Conservation (phyloP, 1,140 invertebrate species). For the Thalassaphorura encarpata region DNA sequence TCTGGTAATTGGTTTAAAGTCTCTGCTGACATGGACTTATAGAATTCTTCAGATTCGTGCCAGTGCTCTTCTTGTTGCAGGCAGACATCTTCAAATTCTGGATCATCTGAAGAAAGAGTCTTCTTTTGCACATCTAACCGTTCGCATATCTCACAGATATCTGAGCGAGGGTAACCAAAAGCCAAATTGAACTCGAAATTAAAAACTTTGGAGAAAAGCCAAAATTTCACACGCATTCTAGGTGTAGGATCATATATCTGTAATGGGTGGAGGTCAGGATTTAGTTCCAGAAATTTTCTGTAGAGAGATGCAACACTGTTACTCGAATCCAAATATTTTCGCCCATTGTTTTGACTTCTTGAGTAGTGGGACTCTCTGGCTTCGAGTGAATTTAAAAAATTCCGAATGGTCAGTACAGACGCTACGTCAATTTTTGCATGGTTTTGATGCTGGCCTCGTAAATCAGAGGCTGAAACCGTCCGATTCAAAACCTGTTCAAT, state of each 20-base stretch:
- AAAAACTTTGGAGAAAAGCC: slow-evolving; percentile 2
- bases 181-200: slow-evolving; percentile 14
- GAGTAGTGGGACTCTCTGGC: slow-evolving; percentile 3
- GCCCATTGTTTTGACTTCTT: not conserved
- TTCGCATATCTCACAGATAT: slow-evolving; percentile 15
- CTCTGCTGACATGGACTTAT: not conserved
- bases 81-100: not conserved
- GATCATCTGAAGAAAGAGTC: not conserved
- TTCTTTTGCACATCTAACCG: not conserved
- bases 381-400: not conserved
- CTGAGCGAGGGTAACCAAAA: slow-evolving; percentile 9
- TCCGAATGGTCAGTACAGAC: not conserved
- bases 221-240: not conserved
- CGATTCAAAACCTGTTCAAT: not conserved
- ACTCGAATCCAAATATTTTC: slow-evolving; percentile 1
- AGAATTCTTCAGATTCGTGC: not conserved
- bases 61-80: not conserved
- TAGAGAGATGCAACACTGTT: not conserved
- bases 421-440: not conserved
- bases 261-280: not conserved
- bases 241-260: not conserved
- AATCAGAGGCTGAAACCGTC: not conserved
- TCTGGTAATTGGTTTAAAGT: not conserved
- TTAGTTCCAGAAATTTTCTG: not conserved
- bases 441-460: not conserved